Evolutionary conservation across 1,140 invertebrate species (phyloP).

Genomic region (Caenorhabditis latens): DNA sequence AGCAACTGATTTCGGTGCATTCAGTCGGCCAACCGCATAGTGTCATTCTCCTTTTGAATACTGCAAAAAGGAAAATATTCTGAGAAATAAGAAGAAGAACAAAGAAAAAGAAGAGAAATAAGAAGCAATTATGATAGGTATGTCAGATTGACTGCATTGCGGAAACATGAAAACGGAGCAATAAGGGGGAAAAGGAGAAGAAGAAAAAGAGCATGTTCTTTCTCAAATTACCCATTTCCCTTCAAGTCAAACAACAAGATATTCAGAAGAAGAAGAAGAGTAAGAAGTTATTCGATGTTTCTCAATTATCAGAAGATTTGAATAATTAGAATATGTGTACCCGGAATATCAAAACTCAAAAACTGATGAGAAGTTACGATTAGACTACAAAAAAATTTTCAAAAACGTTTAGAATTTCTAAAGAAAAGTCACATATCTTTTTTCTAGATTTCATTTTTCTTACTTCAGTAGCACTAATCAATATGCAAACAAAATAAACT

Average conservation of each 20-base stretch:
- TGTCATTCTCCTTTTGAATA: slow-evolving; percentile 42
- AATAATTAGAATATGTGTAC: no score
- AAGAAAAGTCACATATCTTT: no score
- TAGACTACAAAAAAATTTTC: no score
- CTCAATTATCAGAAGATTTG: no score
- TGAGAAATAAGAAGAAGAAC: neutral
- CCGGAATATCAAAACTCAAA: no score
- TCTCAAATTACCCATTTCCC: slow-evolving; percentile 52
- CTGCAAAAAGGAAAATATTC: neutral
- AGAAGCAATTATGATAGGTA: slow-evolving; percentile 38
- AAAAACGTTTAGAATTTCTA: no score
- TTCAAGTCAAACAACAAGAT: slow-evolving; percentile 27
- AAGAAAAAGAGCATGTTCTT: slow-evolving; percentile 52
- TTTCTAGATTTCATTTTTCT: no score
- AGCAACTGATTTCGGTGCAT: slow-evolving; percentile 64
- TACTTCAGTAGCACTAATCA: no score
- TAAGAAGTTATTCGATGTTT: neutral
- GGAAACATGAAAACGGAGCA: neutral
- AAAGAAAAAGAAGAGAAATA: slow-evolving; percentile 6
- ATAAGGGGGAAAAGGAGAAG: neutral
- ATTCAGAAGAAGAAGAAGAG: neutral
- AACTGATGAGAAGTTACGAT: no score
- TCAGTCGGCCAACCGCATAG: slow-evolving; percentile 62
- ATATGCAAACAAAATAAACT: no score
- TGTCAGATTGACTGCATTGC: slow-evolving; percentile 46